Percentiles rank a stretch among this genome's conserved stretches.
These are phyloP conservation scores for Nanorana parkeri DNA, from an alignment of 2,113 vertebrate genomes.

Conservation along the genomic window DNA sequence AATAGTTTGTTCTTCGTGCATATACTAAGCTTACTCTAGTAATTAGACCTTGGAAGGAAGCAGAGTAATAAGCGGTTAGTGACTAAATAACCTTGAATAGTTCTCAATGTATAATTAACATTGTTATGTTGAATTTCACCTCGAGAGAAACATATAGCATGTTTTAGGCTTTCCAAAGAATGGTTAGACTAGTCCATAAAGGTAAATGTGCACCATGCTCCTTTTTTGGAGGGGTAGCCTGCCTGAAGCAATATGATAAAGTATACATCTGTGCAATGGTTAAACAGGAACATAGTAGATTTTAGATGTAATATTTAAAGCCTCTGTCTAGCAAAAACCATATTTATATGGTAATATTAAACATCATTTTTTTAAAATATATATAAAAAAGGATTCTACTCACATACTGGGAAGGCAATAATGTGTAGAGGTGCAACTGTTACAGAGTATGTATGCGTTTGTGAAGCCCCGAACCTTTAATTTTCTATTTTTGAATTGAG, in stretches of 20 bases:
- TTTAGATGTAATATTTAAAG: too few species aligned
- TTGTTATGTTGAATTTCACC: constrained; percentile 11
- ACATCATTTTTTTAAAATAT: too few species aligned
- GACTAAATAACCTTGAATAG: constrained; percentile 29
- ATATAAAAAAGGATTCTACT: too few species aligned
- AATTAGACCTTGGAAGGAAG: constrained; percentile 18
- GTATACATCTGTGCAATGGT: neutral
- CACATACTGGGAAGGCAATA: too few species aligned
- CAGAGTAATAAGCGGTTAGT: constrained; percentile 38
- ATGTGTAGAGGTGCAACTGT: too few species aligned
- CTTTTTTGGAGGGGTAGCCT: neutral
- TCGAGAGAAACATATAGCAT: neutral
- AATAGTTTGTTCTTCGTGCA: neutral
- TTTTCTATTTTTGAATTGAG: too few species aligned
- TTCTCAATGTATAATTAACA: constrained; percentile 35
- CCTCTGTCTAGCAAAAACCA: too few species aligned
- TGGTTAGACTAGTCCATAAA: neutral
- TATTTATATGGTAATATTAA: too few species aligned
- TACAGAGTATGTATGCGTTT: too few species aligned
- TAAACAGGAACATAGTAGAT: too few species aligned
- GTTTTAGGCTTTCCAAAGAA: neutral
- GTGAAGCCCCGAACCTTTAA: too few species aligned
- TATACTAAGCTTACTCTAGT: constrained; percentile 1
- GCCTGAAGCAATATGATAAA: neutral
- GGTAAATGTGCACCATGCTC: neutral